These are phyloP conservation scores for Branchipolynoe longqiensis DNA, from an alignment of 2,888 invertebrate genomes.

Conservation along the genomic window DNA sequence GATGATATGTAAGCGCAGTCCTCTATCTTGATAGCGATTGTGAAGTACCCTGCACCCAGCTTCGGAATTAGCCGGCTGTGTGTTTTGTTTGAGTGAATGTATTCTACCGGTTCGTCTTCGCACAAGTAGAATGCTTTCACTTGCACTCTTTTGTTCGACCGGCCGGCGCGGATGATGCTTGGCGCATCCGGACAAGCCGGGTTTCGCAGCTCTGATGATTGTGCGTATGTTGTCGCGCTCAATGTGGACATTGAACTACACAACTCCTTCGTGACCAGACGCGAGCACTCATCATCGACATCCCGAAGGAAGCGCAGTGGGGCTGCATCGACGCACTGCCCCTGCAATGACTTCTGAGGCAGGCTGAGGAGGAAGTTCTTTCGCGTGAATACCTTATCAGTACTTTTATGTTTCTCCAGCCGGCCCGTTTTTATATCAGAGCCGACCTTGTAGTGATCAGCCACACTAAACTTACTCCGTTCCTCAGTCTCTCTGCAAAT, in stretches of 20 bases:
- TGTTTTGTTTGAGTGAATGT: no score
- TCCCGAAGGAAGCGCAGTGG: conserved; percentile 76
- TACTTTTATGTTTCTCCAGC: no score
- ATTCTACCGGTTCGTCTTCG: background rate
- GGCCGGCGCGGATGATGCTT: conserved; percentile 63
- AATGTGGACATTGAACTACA: conserved; percentile 71
- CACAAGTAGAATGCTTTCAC: conserved; percentile 72
- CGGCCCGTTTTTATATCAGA: conserved; percentile 67
- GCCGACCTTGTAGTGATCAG: conserved; percentile 67
- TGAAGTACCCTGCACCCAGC: no score
- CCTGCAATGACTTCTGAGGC: conserved; percentile 72
- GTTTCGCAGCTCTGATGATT: conserved; percentile 66
- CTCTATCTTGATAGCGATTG: no score
- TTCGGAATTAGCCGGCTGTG: no score
- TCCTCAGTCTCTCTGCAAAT: conserved; percentile 55
- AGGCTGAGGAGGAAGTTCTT: conserved; percentile 69
- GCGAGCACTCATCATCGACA: conserved; percentile 70
- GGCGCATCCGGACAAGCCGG: conserved; percentile 69
- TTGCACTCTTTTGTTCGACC: conserved; percentile 62
- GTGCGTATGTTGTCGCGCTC: conserved; percentile 73
- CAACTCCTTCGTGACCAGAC: conserved; percentile 66
- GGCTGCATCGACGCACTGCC: conserved; percentile 72
- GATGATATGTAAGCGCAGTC: no score
- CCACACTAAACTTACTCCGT: conserved; percentile 15
- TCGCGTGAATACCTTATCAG: conserved; percentile 19